Evolutionary conservation across 2,797 vertebrate genomes (phyloP).

Genomic region (Parotocinclus haroldoi): DNA sequence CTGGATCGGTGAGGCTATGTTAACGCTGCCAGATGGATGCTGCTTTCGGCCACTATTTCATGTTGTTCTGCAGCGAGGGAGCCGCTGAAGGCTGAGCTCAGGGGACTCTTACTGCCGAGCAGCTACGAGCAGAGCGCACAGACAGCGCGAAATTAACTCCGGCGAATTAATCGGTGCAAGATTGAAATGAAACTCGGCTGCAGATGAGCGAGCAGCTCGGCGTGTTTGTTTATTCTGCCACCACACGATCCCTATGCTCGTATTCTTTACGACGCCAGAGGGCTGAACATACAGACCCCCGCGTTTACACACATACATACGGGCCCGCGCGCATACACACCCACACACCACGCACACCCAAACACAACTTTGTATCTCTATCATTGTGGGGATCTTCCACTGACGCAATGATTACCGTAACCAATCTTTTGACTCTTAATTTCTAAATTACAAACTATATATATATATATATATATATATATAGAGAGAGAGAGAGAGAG

Average conservation of each 20-base stretch:
- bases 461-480: no score
- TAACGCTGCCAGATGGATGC: constrained; percentile 79
- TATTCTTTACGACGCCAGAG: constrained; percentile 34
- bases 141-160: constrained; percentile 80
- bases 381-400: no score
- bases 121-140: constrained; percentile 58
- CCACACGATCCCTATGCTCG: constrained; percentile 27
- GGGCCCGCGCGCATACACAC: constrained; percentile 33
- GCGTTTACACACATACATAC: not conserved
- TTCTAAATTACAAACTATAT: no score
- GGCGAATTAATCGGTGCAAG: constrained; percentile 85
- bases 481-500: no score
- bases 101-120: constrained; percentile 56
- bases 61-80: constrained; percentile 65
- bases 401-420: no score
- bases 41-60: constrained; percentile 74
- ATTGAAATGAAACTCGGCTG: constrained; percentile 83
- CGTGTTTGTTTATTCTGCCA: constrained; percentile 68
- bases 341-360: constrained; percentile 11
- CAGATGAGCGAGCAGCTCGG: constrained; percentile 76
- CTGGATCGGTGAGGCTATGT: constrained; percentile 54
- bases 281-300: constrained; percentile 20
- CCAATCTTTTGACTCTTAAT: no score
- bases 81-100: constrained; percentile 13
- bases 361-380: no score